Evolutionary conservation across 1,140 invertebrate species (phyloP).

Genomic region (Phocides pigmalion): DNA sequence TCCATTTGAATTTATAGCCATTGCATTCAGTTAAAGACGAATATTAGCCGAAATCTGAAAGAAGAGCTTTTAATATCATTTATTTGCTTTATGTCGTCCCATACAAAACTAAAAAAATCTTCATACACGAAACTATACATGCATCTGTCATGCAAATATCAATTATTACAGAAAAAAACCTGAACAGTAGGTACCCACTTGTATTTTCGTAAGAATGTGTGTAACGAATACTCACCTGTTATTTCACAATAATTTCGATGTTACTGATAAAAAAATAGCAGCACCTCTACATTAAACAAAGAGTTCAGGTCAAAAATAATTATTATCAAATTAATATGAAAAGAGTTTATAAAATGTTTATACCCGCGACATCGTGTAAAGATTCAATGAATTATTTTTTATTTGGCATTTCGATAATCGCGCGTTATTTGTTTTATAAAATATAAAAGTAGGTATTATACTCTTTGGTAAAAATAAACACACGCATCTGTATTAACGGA

Average conservation of each 20-base stretch:
- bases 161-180: too few species aligned
- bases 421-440: slow-evolving; percentile 13
- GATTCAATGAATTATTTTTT: slow-evolving; percentile 12
- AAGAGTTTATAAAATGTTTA: slow-evolving; percentile 46
- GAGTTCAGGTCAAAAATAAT: slow-evolving; percentile 44
- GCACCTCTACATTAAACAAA: slow-evolving; percentile 56
- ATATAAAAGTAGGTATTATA: background rate
- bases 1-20: slow-evolving; percentile 57
- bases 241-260: slow-evolving; percentile 62
- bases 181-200: too few species aligned
- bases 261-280: slow-evolving; percentile 38
- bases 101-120: too few species aligned
- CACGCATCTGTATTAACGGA: too few species aligned
- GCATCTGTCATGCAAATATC: too few species aligned
- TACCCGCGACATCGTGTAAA: slow-evolving; percentile 38
- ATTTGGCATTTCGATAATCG: slow-evolving; percentile 27
- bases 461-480: background rate
- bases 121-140: too few species aligned
- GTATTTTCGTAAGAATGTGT: background rate
- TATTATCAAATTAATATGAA: slow-evolving; percentile 37
- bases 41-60: slow-evolving; percentile 16
- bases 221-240: background rate
- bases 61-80: background rate
- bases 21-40: slow-evolving; percentile 21
- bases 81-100: too few species aligned